Evolutionary conservation across 2,888 invertebrate genomes (phyloP), one percentile per base, ranked within the genome.

Genomic region (Aspidiotus rigidus): DNA sequence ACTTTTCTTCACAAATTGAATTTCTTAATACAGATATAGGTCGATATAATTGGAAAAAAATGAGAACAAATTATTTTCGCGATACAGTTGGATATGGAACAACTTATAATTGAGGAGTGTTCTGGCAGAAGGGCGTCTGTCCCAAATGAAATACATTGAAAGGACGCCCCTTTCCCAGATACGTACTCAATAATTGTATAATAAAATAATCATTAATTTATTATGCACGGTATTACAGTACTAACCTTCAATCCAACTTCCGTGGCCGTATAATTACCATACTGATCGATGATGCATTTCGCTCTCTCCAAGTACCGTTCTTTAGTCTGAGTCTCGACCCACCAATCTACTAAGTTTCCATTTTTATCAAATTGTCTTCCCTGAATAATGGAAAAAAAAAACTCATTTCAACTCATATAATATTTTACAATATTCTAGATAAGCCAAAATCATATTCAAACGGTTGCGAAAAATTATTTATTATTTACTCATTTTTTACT

Each of bases 311-410:
- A 81, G 77, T 93, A 96, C 17, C 86, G 86, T 73, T 85, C 83
- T 75, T 92, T 90, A 0, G 95, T 95, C 72, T 83, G 81, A 63
- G 87, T 83, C 73, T 88, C 86, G 94, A 95, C 96, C 96, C 96
- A 96, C 96, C 96, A 96, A 76, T 94, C 91, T 0, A 89, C 85
- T 72, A 95, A 80, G 79, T 95, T 94, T 13, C 96, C 96, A 72
- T 90, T 84, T 73, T 90, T 87, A 79, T 96, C 93, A 76, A 93
- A 96, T 80, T 93, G 92, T 62, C 94, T 85, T 64, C 96, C 93
- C 82, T 85, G 78, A 60, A 69, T 55, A 16, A 40, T 71, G 66
- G 55, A 44, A 49, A 59, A 61, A 7, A 28, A 42, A n/a, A n/a
- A 49, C 3, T 49, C 49, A 2, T 49, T 2, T 2, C 6, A n/a